Percentiles rank a stretch among this genome's conserved stretches.
Evolutionary conservation across 2,888 invertebrate genomes (phyloP).

Genomic region (Pterobdella sp.): DNA sequence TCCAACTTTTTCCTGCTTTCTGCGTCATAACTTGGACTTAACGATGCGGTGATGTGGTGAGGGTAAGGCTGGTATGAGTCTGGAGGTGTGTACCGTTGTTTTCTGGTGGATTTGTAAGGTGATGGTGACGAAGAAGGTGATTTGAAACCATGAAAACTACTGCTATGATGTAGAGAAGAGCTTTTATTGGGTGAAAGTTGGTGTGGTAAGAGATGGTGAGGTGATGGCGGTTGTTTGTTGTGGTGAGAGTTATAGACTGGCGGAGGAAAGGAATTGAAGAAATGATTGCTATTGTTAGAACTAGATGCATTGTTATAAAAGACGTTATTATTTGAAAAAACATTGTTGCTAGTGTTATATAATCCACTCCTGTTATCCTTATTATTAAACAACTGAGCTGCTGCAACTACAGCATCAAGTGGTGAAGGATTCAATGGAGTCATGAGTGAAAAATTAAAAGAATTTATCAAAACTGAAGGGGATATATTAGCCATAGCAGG

Average conservation of each 20-base stretch:
- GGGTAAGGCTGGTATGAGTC: slow-evolving; percentile 28
- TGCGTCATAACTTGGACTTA: not conserved
- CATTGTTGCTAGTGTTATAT: not conserved
- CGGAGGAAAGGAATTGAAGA: not conserved
- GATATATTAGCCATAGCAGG: slow-evolving; percentile 1
- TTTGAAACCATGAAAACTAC: slow-evolving; percentile 22
- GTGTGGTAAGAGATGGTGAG: not conserved
- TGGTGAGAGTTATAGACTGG: not conserved
- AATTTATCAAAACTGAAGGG: slow-evolving; percentile 6
- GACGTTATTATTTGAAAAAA: not conserved
- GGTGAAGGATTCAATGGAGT: not conserved
- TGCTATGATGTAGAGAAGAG: slow-evolving; percentile 26
- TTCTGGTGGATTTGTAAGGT: slow-evolving; percentile 19
- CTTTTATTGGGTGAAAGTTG: not conserved
- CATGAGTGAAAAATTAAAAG: slow-evolving; percentile 13
- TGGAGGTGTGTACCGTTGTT: slow-evolving; percentile 24
- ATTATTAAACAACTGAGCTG: slow-evolving; percentile 5
- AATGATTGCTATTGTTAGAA: not conserved
- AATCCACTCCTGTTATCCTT: not conserved
- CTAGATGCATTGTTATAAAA: not conserved
- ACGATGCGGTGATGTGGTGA: not conserved
- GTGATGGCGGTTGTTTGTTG: not conserved
- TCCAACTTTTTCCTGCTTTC: not conserved
- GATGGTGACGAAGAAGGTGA: slow-evolving; percentile 20
- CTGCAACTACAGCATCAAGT: slow-evolving; percentile 8